Base-by-base conservation (phyloP, 2,888 invertebrate genomes). In the Carcina quercana region DNA sequence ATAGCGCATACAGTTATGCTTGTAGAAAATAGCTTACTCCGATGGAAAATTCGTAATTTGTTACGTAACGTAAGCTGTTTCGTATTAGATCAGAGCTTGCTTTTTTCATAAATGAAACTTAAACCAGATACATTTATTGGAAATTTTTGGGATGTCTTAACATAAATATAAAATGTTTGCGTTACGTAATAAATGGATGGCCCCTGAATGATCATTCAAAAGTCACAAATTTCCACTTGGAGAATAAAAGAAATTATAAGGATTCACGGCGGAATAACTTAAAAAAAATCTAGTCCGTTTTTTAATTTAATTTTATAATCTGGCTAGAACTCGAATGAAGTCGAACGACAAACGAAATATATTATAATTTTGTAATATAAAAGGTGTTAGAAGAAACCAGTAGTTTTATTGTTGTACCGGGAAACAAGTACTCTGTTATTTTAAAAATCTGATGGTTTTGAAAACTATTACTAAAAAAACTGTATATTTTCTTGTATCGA, bases 241-340 rank as follows among this genome's bases (percentile, higher is more conserved):
- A 35, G 37, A 42, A 34, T 47, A 43, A 42, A 51, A 67, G 64
- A 68, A 67, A 51, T 70, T 67, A 37, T 37, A 13, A 55, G 62
- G 60, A 68, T 68, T 73, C 69, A 63, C 65, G 79, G 71, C 79
- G 71, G 67, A 62, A 66, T 61, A 76, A 78, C 75, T 78, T 79
- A 66, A 63, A 71, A 63, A 65, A 68, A 62, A 62, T 80, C 80
- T 80, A 80, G 80, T 80, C 80, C 68, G 65, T 54, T 49, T 64
- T 63, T 68, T 68, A 63, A 61, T 66, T 67, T 68, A 61, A 62
- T 60, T 68, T 64, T 56, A 53, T 53, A 50, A 47, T 45, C 65
- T 60, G 67, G 60, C 66, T 65, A 59, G 63, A 59, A 58, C 60
- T 59, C 57, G 60, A 62, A 40, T 47, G 48, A 50, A 59, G 44